phyloP scores from a whole-genome alignment of 2,888 invertebrate genomes.

The Ypsolopha scabrella region DNA sequence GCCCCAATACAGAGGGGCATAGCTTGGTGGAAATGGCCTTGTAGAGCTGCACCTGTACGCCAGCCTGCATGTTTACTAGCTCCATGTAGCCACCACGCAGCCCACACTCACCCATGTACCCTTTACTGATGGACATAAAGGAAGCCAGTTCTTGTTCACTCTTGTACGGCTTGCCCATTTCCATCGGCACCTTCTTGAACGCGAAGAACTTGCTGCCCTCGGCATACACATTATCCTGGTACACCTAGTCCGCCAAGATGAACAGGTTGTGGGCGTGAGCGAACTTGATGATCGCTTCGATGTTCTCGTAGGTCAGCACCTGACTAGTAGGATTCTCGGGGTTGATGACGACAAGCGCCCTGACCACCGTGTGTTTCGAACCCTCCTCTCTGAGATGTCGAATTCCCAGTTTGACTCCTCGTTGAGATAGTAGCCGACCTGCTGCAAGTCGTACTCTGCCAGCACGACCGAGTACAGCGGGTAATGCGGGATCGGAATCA shows the following conservation, averaged over 20 bases:
- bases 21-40: conserved; percentile 95
- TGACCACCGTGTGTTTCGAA: conserved; percentile 72
- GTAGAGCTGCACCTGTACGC: conserved; percentile 77
- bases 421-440: conserved; percentile 92
- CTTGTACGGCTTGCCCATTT: conserved; percentile 91
- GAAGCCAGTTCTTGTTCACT: conserved; percentile 88
- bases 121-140: conserved; percentile 97
- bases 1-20: conserved; percentile 56
- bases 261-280: conserved; percentile 88
- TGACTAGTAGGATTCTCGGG: conserved; percentile 73
- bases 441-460: conserved; percentile 89
- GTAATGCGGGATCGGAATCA: conserved; percentile 99
- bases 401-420: conserved; percentile 91
- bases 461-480: conserved; percentile 96
- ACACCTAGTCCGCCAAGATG: conserved; percentile 94
- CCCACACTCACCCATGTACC: conserved; percentile 95
- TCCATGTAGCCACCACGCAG: conserved; percentile 96
- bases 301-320: conserved; percentile 90
- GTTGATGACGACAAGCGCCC: conserved; percentile 95
- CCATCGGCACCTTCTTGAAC: conserved; percentile 92
- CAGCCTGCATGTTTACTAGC: conserved; percentile 86
- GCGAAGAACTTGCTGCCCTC: conserved; percentile 89
- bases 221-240: conserved; percentile 97
- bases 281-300: conserved; percentile 92
- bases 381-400: conserved; percentile 44